Base-by-base conservation (phyloP, 2,888 invertebrate species). In the Eilema depressum region DNA sequence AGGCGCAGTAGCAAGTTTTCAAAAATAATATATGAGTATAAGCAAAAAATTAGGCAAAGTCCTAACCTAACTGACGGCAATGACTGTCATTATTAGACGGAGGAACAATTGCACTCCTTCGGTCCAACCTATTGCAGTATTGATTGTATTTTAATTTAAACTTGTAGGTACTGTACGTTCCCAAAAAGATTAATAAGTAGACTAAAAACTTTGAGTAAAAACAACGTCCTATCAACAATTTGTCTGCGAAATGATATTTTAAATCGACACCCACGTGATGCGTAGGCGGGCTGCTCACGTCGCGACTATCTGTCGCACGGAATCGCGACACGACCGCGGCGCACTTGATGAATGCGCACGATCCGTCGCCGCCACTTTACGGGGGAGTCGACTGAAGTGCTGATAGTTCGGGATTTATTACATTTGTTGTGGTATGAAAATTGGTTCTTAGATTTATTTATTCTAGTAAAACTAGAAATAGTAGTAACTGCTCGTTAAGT, bases 291-390 rank as follows among this genome's bases (percentile, higher is more conserved):
- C 76, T 75, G 67, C 77, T 70, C 79, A 81, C 83, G 77, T 61
- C 66, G 77, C 85, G 76, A 82, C 85, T 84, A 87, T 87, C 87
- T 67, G 84, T 83, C 83, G 85, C 85, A 77, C 77, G 85, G 73
- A 74, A 88, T 88, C 88, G 81, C 83, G 79, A 82, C 82, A 78
- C 77, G 70, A 81, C 81, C 69, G 75, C 74, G 78, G 78, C 79
- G 74, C 70, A 67, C 81, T 82, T 83, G 86, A 85, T 83, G 83
- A 79, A 83, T 81, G 83, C 76, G 75, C 82, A 82, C 82, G 83
- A 78, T 75, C 70, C 72, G 70, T 71, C 74, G 73, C 68, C 70
- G 76, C 81, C 75, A 75, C 73, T 71, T 72, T 74, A 71, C 71
- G 81, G 78, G 83, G 79, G 81, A 76, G 82, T 75, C 47, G 68